These are phyloP conservation scores for Melieria omissa DNA, from an alignment of 2,888 invertebrate genomes.

Conservation along the genomic window DNA sequence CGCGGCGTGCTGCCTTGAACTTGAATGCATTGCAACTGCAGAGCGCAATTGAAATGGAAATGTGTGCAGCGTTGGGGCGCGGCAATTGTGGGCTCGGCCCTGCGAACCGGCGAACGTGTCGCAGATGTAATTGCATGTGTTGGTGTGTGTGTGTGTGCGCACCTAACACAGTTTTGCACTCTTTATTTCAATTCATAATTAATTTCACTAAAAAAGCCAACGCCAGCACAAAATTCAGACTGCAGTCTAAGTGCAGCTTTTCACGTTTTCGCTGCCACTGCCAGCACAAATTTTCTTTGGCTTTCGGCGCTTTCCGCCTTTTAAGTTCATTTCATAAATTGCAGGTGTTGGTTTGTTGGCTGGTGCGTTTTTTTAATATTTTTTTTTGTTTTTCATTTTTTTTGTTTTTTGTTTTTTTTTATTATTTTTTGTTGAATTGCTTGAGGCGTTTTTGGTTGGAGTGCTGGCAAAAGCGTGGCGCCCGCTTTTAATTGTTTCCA, in stretches of 20 bases:
- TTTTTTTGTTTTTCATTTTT: too few relatives aligned
- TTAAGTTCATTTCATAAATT: slow-evolving; percentile 22
- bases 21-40: slow-evolving; percentile 8
- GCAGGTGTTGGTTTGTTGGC: slow-evolving; percentile 16
- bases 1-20: slow-evolving; percentile 12
- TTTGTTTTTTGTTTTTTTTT: too few relatives aligned
- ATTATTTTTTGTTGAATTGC: too few relatives aligned
- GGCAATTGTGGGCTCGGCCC: background rate
- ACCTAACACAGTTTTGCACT: too few relatives aligned
- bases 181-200: too few relatives aligned
- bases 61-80: background rate
- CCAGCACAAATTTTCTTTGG: background rate
- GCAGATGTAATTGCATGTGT: too few relatives aligned
- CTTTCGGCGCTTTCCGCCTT: background rate
- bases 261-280: background rate
- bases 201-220: too few relatives aligned
- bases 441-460: too few relatives aligned
- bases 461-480: too few relatives aligned
- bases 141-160: too few relatives aligned
- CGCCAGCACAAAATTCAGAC: background rate
- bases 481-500: slow-evolving; percentile 9
- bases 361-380: background rate
- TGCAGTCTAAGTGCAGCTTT: slow-evolving; percentile 21
- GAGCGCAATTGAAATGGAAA: background rate
- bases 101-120: background rate